Conservation (phyloP, 2,888 invertebrate species). For the Pyrochroa serraticornis region DNA sequence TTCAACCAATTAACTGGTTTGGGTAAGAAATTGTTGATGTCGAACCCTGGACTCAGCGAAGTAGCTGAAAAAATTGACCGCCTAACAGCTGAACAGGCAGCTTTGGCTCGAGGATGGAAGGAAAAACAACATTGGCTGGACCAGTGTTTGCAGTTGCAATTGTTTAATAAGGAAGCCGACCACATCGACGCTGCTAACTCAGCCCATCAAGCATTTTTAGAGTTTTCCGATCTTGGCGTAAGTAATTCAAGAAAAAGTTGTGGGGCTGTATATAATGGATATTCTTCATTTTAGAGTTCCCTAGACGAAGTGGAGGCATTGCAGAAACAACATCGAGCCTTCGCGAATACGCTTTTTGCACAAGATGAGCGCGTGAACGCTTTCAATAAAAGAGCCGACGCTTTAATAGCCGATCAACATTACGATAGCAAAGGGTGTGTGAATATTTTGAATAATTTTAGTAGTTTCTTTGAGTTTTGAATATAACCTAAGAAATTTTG, state of each 20-base stretch:
- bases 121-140: conserved; percentile 85
- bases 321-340: conserved; percentile 90
- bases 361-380: conserved; percentile 90
- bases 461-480: too few relatives aligned
- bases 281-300: conserved; percentile 67
- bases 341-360: conserved; percentile 88
- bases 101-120: conserved; percentile 80
- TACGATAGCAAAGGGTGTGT: conserved; percentile 79
- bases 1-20: conserved; percentile 82
- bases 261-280: not conserved
- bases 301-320: conserved; percentile 91
- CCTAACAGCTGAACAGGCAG: conserved; percentile 75
- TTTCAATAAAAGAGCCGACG: conserved; percentile 83
- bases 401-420: conserved; percentile 78
- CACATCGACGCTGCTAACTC: conserved; percentile 95
- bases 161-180: conserved; percentile 95
- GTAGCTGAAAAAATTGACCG: conserved; percentile 77
- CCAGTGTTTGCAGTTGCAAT: conserved; percentile 87
- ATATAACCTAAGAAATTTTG: too few relatives aligned
- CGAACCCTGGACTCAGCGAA: conserved; percentile 77
- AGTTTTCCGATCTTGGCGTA: conserved; percentile 85
- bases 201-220: conserved; percentile 92
- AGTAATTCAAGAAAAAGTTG: conserved; percentile 46
- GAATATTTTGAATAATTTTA: conserved; percentile 5
- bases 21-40: conserved; percentile 74